Conservation (phyloP, 2,113 vertebrate species). For the Cricetomys ansorgei region DNA sequence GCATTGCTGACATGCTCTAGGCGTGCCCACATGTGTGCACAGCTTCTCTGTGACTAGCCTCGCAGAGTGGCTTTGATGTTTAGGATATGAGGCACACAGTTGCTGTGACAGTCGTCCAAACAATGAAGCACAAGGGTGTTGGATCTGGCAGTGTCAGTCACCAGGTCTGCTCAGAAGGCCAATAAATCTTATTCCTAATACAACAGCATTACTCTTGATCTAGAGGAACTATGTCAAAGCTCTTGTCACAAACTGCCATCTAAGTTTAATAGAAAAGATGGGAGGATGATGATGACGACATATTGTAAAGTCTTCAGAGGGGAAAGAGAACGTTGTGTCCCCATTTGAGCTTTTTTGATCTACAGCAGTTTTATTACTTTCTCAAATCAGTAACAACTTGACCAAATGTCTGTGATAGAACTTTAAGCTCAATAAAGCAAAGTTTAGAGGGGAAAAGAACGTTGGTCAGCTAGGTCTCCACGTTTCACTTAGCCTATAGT, state of each 20-base stretch:
- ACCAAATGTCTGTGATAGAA: neutral
- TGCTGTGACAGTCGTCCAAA: neutral
- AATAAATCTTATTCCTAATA: neutral
- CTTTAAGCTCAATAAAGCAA: neutral
- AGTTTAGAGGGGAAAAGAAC: neutral
- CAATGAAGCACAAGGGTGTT: neutral
- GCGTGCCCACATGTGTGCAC: too few species aligned
- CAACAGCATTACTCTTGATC: neutral
- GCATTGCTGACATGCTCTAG: neutral
- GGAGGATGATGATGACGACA: neutral
- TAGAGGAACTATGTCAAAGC: neutral
- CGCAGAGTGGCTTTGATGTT: neutral
- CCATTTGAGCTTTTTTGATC: neutral
- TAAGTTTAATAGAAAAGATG: neutral
- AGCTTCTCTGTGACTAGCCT: neutral
- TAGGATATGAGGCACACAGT: neutral
- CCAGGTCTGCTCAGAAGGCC: neutral
- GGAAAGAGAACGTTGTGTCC: neutral
- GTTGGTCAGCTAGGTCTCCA: neutral
- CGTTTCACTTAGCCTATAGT: conserved; percentile 9
- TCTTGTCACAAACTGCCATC: neutral
- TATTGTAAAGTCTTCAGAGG: neutral
- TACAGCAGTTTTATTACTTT: neutral
- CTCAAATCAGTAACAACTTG: neutral
- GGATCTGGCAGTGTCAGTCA: neutral